These are phyloP conservation scores for Arremon aurantiirostris DNA, from an alignment of 2,797 vertebrate genomes.

Conservation along the genomic window DNA sequence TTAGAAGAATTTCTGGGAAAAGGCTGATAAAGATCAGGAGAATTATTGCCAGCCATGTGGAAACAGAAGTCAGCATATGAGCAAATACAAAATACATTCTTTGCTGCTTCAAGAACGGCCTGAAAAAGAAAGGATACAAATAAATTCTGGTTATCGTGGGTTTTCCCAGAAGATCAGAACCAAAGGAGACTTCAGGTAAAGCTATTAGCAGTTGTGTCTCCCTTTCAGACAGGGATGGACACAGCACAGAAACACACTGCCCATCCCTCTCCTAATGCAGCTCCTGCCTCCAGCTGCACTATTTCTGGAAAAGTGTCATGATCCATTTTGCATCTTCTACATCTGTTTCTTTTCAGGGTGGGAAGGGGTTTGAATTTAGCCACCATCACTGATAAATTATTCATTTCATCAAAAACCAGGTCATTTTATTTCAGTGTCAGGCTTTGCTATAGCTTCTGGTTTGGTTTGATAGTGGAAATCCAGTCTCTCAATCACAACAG, in stretches of 20 bases:
- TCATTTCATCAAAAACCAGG: background rate
- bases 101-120: constrained; percentile 96
- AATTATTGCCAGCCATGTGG: constrained; percentile 93
- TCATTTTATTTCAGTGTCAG: background rate
- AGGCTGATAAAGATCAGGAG: constrained; percentile 93
- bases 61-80: constrained; percentile 92
- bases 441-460: background rate
- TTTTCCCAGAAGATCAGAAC: background rate
- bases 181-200: background rate
- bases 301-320: background rate
- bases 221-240: background rate
- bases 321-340: background rate
- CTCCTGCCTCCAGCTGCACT: background rate
- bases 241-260: background rate
- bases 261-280: background rate
- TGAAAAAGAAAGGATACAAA: constrained; percentile 70
- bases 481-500: background rate
- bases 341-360: background rate
- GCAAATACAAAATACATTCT: constrained; percentile 97
- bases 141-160: background rate
- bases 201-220: background rate
- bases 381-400: background rate
- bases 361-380: background rate
- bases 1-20: constrained; percentile 91
- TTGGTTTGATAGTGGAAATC: background rate